Evolutionary conservation across 2,113 vertebrate species (phyloP), one percentile per base, ranked within the genome.

Genomic region (Lasiurus cinereus): DNA sequence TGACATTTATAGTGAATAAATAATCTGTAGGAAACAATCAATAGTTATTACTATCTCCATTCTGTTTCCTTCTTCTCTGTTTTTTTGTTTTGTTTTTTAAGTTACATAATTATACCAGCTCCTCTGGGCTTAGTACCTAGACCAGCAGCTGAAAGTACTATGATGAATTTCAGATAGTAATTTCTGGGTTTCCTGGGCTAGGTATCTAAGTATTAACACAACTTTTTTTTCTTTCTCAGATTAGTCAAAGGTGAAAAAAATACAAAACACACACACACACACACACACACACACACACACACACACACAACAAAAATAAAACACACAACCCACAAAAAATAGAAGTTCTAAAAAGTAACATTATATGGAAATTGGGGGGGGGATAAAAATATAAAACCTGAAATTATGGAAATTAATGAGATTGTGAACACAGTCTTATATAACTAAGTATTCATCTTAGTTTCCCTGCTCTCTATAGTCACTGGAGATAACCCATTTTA

Each of bases 401-500:
- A 84, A 79, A 82, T 72, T 82, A 94, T 59, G 2, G 10, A 79
- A 76, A 78, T 54, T 24, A 90, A 5, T 79, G 64, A 72, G 77
- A 64, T 31, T 52, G 3, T 72, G 46, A 93, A 24, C 8, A 39
- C n/a, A 48, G 3, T 83, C 76, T 95, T 52, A 48, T 62, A 14
- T 77, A 91, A 52, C 33, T 72, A 62, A 91, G 10, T 92, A 76
- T 66, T 50, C 6, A 46, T 78, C 19, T 39, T 29, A 66, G 8
- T 89, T 90, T 83, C 7, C 9, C n/a, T 27, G 3, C 64, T 96
- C 36, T 36, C 79, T 14, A 46, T 62, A 43, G 67, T 97, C 83
- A 67, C 79, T 64, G 33, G 39, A 85, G 36, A 78, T 11, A 33
- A 39, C 33, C 8, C 2, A 21, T 85, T 91, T 80, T 43, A 52